Evolutionary conservation across 2,888 invertebrate genomes (phyloP), one percentile per base, ranked within the genome.

Genomic region (Thereva nobilitata): DNA sequence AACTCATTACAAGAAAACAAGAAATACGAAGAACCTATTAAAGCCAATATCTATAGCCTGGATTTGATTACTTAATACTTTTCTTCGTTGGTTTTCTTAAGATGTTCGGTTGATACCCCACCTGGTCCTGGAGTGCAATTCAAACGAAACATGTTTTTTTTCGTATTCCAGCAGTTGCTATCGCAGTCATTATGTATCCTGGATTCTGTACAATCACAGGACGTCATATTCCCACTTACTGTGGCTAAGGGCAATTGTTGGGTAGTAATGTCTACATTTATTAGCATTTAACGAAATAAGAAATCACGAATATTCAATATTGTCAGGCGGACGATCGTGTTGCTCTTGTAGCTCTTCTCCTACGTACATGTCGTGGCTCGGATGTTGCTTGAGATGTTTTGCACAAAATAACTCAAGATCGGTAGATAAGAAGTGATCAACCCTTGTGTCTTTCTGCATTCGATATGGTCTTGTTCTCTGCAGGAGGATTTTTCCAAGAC

Each of bases 261-360:
- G 38, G 54, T 54, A 54, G 49, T 66, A 57, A 66, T 66, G 66
- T 66, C 66, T 57, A 59, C 66, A 59, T 66, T 66, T 66, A 66
- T 66, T 65, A 59, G 56, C 66, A 66, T 66, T 66, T 57, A 66
- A 66, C 66, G 57, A 59, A 66, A 66, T 59, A 66, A 66, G 66
- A 66, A 66, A 66, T 66, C 66, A 66, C 66, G 66, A 66, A 66
- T 66, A 66, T 66, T 56, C 56, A 66, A 66, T 66, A 59, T 66
- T 66, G 66, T 66, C 59, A 66, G 57, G 57, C 38, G 23, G 41
- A 34, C 38, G 49, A n/a, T 59, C 54, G 55, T 65, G 65, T 65
- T 55, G 49, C 56, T 45, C 41, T 49, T 56, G 56, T 54, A 54
- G 38, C 64, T 53, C 12, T 3, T 56, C 65, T 65, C 54, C 65